Evolutionary conservation across 1,140 invertebrate genomes (phyloP).

Genomic region (Spodoptera frugiperda): DNA sequence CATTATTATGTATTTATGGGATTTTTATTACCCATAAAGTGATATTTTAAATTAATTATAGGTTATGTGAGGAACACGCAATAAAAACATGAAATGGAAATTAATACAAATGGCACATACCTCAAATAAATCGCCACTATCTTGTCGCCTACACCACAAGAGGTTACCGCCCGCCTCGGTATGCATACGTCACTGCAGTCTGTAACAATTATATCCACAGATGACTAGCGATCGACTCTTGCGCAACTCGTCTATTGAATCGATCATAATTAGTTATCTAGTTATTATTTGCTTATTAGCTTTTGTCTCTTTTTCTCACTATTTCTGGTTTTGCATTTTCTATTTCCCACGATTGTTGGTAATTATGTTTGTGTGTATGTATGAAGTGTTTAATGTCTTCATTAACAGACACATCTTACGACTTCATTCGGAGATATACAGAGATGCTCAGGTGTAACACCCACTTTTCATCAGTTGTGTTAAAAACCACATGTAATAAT

Average conservation of each 20-base stretch:
- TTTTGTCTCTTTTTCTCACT: background rate
- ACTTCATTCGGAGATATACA: no score
- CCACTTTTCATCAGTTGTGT: no score
- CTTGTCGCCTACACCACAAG: background rate
- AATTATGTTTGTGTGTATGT: background rate
- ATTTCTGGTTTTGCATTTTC: constrained; percentile 15
- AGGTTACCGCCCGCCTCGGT: constrained; percentile 18
- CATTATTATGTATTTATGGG: no score
- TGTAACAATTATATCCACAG: constrained; percentile 31
- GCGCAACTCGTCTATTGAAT: background rate
- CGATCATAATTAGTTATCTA: constrained; percentile 19
- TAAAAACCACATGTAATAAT: no score
- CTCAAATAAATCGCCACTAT: background rate
- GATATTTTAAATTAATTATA: no score
- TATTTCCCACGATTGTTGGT: constrained; percentile 2
- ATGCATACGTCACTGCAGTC: constrained; percentile 25
- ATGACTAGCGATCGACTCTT: constrained; percentile 7
- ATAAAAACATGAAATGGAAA: no score
- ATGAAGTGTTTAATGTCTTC: constrained; percentile 21
- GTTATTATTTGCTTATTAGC: background rate
- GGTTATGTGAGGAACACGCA: no score
- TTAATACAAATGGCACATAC: no score
- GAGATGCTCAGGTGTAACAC: no score
- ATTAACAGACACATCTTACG: background rate
- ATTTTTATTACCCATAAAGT: no score